phyloP scores from a whole-genome alignment of 1,140 invertebrate species.

The Teleopsis dalmanni region DNA sequence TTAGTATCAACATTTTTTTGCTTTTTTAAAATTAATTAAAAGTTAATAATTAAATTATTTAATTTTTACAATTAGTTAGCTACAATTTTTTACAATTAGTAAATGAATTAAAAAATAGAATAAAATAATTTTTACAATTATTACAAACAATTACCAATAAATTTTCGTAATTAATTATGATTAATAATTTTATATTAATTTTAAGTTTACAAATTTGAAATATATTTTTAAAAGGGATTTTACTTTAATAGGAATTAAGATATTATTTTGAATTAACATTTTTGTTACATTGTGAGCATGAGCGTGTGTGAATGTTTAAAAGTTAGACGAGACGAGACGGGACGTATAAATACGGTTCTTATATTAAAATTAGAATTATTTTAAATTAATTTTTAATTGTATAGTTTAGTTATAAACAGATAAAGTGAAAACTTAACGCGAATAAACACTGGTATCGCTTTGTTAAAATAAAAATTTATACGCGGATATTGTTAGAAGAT shows the following conservation, averaged over 20 bases:
- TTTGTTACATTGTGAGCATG: constrained; percentile 31
- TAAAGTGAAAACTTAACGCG: no score
- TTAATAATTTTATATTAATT: constrained; percentile 28
- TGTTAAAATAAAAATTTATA: no score
- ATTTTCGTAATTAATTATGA: constrained; percentile 1
- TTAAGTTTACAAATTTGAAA: constrained; percentile 14
- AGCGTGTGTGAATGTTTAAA: constrained; percentile 46
- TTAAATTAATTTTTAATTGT: not conserved
- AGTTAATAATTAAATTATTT: constrained; percentile 4
- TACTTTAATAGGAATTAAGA: not conserved
- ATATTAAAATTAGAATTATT: constrained; percentile 3
- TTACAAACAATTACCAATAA: constrained; percentile 1
- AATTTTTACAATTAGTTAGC: constrained; percentile 37
- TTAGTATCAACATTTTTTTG: no score
- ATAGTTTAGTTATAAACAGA: no score
- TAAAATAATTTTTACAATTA: not conserved
- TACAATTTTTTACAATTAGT: constrained; percentile 31
- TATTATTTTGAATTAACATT: not conserved
- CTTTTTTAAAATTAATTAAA: no score
- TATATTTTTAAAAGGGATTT: not conserved
- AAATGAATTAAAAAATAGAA: no score
- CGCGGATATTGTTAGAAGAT: no score
- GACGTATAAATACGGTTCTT: constrained; percentile 25
- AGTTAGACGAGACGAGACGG: no score
- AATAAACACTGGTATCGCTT: no score